A percentile compares a stretch with the other conserved stretches of the same genome.
phyloP scores from a whole-genome alignment of 2,113 vertebrate genomes.

The Thinocorus orbignyianus region DNA sequence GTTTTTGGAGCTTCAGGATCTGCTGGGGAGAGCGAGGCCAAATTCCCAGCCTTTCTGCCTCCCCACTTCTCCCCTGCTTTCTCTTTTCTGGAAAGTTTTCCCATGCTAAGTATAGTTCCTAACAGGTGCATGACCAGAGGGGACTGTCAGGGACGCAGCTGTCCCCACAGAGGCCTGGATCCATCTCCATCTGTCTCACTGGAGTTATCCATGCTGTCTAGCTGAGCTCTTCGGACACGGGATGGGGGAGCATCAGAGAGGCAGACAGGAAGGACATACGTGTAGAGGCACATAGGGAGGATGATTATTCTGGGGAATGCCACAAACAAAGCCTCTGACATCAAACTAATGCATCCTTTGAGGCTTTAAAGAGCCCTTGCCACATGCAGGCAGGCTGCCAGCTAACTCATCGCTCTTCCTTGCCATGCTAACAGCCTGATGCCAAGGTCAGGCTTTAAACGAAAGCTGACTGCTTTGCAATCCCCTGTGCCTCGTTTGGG shows the following conservation, averaged over 20 bases:
- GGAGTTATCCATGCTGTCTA: not conserved
- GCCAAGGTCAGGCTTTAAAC: slow-evolving; percentile 52
- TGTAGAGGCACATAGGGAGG: not conserved
- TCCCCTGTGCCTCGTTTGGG: slow-evolving; percentile 11
- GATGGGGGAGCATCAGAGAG: not conserved
- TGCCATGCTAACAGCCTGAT: slow-evolving; percentile 32
- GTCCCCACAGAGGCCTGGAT: slow-evolving; percentile 56
- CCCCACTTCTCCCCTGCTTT: slow-evolving; percentile 6
- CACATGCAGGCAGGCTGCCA: slow-evolving; percentile 24
- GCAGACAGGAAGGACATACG: not conserved
- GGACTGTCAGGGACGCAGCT: slow-evolving; percentile 62
- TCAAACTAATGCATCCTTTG: slow-evolving; percentile 48
- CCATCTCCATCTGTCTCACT: slow-evolving; percentile 56
- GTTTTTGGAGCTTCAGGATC: not conserved
- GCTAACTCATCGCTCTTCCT: slow-evolving; percentile 16
- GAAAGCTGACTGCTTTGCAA: slow-evolving; percentile 27
- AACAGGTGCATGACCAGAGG: slow-evolving; percentile 68
- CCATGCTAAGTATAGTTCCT: slow-evolving; percentile 74
- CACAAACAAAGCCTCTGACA: slow-evolving; percentile 27
- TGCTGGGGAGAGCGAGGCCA: not conserved
- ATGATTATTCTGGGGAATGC: not conserved
- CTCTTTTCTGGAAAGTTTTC: slow-evolving; percentile 44
- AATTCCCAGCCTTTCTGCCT: not conserved
- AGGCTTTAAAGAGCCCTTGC: slow-evolving; percentile 33
- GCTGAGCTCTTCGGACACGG: not conserved